A percentile compares a stretch with the other conserved stretches of the same genome.
Conservation (phyloP, 2,888 invertebrate species). For the Pseudoips prasinana region DNA sequence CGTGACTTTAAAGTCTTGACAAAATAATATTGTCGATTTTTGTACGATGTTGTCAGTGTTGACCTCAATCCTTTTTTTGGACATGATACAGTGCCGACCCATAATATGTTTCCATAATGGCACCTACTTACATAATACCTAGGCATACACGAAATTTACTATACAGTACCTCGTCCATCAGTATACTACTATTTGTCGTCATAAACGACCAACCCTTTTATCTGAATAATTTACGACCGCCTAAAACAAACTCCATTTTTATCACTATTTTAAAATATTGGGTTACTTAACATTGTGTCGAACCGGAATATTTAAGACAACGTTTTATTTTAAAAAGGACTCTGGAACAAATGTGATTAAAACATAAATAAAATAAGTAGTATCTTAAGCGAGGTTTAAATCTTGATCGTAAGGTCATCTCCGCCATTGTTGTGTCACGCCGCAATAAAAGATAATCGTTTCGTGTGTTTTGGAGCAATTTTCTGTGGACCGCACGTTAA, state of each 20-base stretch:
- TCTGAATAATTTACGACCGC: constrained; percentile 55
- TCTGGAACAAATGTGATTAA: constrained; percentile 28
- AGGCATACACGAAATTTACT: too few relatives aligned
- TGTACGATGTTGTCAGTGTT: too few relatives aligned
- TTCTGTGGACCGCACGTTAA: constrained; percentile 57
- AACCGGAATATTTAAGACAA: not conserved
- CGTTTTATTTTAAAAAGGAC: constrained; percentile 15
- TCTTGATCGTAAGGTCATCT: constrained; percentile 67
- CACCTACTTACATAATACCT: too few relatives aligned
- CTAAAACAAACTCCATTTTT: constrained; percentile 32
- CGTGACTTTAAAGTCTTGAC: too few relatives aligned
- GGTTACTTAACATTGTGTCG: constrained; percentile 6
- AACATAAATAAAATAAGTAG: constrained; percentile 45
- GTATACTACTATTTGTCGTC: too few relatives aligned
- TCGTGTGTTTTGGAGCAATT: constrained; percentile 73
- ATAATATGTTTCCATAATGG: too few relatives aligned
- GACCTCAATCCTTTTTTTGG: too few relatives aligned
- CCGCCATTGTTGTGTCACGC: constrained; percentile 70
- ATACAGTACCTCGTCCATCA: constrained; percentile 13
- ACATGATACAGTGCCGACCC: too few relatives aligned
- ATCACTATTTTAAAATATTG: constrained; percentile 34
- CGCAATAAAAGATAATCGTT: constrained; percentile 70
- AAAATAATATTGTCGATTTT: too few relatives aligned
- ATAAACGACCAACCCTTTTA: constrained; percentile 25
- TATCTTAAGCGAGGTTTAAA: constrained; percentile 49